These are phyloP conservation scores for Dascyllus trimaculatus DNA, from an alignment of 2,113 vertebrate species.

Conservation along the genomic window DNA sequence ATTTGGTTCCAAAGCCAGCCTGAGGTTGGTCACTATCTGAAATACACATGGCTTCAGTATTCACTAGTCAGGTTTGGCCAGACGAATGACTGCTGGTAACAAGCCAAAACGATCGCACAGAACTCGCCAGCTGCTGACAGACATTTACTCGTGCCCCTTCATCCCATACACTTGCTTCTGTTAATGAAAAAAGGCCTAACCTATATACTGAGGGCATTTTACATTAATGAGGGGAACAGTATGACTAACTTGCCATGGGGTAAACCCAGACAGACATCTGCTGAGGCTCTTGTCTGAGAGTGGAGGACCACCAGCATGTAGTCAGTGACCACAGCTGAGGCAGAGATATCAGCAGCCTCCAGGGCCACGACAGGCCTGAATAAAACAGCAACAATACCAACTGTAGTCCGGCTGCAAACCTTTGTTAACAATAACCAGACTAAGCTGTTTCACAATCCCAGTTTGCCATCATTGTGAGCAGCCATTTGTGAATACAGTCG, in stretches of 20 bases:
- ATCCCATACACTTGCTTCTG: constrained; percentile 24
- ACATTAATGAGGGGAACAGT: constrained; percentile 59
- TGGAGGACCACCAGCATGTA: constrained; percentile 49
- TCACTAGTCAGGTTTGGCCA: constrained; percentile 1
- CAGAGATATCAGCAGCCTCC: constrained; percentile 34
- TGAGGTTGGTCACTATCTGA: constrained; percentile 25
- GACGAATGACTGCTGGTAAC: constrained; percentile 30
- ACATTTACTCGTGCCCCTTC: constrained; percentile 30
- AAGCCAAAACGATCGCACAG: constrained; percentile 27
- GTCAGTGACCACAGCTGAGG: constrained; percentile 41
- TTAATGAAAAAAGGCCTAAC: constrained; percentile 42
- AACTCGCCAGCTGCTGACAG: constrained; percentile 33
- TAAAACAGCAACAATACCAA: constrained; percentile 19
- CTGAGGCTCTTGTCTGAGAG: constrained; percentile 51
- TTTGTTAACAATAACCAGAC: constrained; percentile 15
- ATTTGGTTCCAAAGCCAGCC: background rate
- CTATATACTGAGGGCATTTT: constrained; percentile 49
- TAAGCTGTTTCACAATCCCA: background rate
- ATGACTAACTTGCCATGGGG: constrained; percentile 61
- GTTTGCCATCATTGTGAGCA: background rate
- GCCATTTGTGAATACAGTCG: background rate
- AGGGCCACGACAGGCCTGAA: constrained; percentile 11
- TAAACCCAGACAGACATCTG: constrained; percentile 61
- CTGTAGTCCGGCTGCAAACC: constrained; percentile 1
- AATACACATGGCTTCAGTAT: constrained; percentile 16